Base-by-base conservation (phyloP, 2,113 vertebrate genomes). In the Tenebrosternarchus preto region DNA sequence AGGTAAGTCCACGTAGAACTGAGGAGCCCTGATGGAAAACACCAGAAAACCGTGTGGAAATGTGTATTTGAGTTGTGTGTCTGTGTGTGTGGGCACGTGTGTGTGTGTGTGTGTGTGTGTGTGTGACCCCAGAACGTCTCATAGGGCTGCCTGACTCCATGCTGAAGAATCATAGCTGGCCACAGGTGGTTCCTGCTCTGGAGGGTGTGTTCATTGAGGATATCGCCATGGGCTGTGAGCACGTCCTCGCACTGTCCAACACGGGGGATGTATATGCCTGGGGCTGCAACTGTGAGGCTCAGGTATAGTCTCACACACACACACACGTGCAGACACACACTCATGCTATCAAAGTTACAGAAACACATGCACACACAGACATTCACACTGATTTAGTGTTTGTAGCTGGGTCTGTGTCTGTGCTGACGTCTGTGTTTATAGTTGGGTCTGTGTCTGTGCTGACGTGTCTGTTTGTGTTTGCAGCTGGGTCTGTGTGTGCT, bases 201-300 rank as follows among this genome's bases (percentile, higher is more conserved):
- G 93, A 93, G 80, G 90, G 92, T 1, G 81, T 92, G 29, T 94
- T 93, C 80, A 89, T 94, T 46, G 92, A 93, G 67, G 92, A 94
- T 86, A 85, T 94, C 0, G 91, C 91, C 70, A 91, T 94, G 73
- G 94, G 94, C 81, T 93, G 92, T 53, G 94, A 94, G 78, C 94
- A 94, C 53, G 89, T 92, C 59, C 88, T 94, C 9, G 88, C 91
- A 19, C 82, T 94, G 70, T 90, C 92, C 31, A 92, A 91, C 86
- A 92, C 90, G 3, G 93, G 92, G 76, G 93, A 93, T 1, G 86
- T 94, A 50, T 94, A 92, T 1, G 89, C 90, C 68, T 94, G 94
- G 94, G 94, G 94, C 77, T 93, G 91, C 83, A 94, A 94, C 90
- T 93, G 89, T 39, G 93, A 94, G 75, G 94, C 93, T 68, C 94